phyloP scores from a whole-genome alignment of 2,113 vertebrate species.

The Corythornis madagascariensis region DNA sequence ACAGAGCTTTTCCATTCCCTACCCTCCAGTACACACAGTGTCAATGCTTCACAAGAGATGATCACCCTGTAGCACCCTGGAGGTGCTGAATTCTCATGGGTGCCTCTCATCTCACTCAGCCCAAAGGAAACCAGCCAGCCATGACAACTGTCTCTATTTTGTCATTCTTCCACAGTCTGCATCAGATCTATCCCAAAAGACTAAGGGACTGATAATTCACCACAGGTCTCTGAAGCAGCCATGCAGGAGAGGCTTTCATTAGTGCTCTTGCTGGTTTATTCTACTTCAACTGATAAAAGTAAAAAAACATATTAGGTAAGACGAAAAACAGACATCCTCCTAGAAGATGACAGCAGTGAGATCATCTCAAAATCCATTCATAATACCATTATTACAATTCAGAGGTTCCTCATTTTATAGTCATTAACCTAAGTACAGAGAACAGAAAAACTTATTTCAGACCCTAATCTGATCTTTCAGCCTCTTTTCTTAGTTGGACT shows the following conservation, averaged over 20 bases:
- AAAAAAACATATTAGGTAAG: neutral
- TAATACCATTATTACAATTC: neutral
- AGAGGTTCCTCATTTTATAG: neutral
- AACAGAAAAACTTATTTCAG: neutral
- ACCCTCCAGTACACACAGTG: neutral
- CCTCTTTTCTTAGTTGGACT: neutral
- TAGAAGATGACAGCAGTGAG: neutral
- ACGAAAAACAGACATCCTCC: neutral
- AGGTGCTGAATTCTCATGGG: neutral
- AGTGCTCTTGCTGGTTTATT: constrained; percentile 5
- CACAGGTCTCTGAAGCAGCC: neutral
- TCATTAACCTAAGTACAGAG: neutral
- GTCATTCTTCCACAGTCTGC: neutral
- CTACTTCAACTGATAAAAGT: neutral
- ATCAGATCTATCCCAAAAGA: neutral
- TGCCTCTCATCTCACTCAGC: neutral
- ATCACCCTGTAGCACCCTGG: neutral
- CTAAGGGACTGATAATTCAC: neutral
- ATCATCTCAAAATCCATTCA: neutral
- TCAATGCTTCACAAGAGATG: neutral
- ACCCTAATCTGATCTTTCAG: neutral
- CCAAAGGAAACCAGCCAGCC: neutral
- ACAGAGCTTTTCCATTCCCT: neutral
- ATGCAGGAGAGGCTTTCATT: neutral
- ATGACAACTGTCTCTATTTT: rapidly evolving